A percentile compares a stretch with the other conserved stretches of the same genome.
Conservation (phyloP, 2,113 vertebrate genomes). For the Ammodytes marinus region DNA sequence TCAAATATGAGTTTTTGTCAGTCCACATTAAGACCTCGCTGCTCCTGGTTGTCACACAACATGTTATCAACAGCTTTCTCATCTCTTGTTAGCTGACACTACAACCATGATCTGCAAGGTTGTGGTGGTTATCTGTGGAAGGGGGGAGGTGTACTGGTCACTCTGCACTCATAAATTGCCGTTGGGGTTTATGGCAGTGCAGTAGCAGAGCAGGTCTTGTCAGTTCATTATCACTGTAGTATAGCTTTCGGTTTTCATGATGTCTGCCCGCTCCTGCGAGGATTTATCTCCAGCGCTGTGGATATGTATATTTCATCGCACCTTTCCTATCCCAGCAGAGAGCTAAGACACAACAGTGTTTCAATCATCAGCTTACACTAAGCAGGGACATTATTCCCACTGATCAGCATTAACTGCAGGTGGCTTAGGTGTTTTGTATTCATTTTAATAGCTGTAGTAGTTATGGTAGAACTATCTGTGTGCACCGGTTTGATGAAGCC, state of each 20-base stretch:
- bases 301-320: slow-evolving; percentile 43
- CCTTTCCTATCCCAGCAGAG: slow-evolving; percentile 29
- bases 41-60: slow-evolving; percentile 24
- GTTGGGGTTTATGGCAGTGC: slow-evolving; percentile 71
- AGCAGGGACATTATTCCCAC: slow-evolving; percentile 29
- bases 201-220: slow-evolving; percentile 69
- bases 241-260: slow-evolving; percentile 77
- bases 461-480: not conserved
- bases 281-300: slow-evolving; percentile 66
- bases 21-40: not conserved
- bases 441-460: not conserved
- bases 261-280: slow-evolving; percentile 40
- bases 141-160: slow-evolving; percentile 63
- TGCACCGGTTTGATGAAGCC: not conserved
- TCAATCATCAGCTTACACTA: slow-evolving; percentile 26
- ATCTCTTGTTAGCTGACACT: slow-evolving; percentile 36
- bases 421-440: not conserved
- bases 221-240: slow-evolving; percentile 83
- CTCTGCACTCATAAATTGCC: slow-evolving; percentile 77
- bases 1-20: slow-evolving; percentile 47
- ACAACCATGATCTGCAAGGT: slow-evolving; percentile 34
- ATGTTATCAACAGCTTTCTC: slow-evolving; percentile 23
- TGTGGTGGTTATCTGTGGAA: slow-evolving; percentile 46
- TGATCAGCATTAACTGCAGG: slow-evolving; percentile 12
- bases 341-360: slow-evolving; percentile 23